Conservation (phyloP, 2,113 vertebrate genomes). For the Vireo altiloquus region DNA sequence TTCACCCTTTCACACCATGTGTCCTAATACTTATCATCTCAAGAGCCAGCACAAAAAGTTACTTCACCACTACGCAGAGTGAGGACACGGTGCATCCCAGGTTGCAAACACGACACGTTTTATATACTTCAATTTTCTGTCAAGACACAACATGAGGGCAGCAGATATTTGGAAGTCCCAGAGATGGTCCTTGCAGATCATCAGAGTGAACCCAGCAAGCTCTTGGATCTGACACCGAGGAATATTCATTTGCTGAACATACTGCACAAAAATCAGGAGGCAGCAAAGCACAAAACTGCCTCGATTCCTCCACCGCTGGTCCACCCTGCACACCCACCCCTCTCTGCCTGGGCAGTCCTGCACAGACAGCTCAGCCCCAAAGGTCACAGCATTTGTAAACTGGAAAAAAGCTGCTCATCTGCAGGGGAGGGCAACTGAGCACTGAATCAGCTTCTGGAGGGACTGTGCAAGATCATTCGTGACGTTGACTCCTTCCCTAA, state of each 20-base stretch:
- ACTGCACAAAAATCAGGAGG: not conserved
- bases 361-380: not conserved
- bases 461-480: not conserved
- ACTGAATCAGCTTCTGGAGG: not conserved
- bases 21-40: not conserved
- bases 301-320: not conserved
- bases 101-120: not conserved
- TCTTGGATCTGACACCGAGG: not conserved
- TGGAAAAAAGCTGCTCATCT: not conserved
- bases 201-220: not conserved
- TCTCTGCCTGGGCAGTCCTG: not conserved
- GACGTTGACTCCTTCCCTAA: not conserved
- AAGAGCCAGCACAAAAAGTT: not conserved
- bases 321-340: not conserved
- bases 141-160: not conserved
- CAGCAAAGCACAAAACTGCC: not conserved
- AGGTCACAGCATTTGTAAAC: not conserved
- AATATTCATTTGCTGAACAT: not conserved
- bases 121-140: not conserved
- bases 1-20: not conserved
- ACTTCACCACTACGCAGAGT: not conserved
- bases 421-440: not conserved
- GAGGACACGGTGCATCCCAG: rapidly evolving
- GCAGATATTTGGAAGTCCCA: not conserved
- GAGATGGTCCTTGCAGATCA: not conserved